Base-by-base conservation (phyloP, 2,797 vertebrate species). In the Pseudotriccus pelzelni region DNA sequence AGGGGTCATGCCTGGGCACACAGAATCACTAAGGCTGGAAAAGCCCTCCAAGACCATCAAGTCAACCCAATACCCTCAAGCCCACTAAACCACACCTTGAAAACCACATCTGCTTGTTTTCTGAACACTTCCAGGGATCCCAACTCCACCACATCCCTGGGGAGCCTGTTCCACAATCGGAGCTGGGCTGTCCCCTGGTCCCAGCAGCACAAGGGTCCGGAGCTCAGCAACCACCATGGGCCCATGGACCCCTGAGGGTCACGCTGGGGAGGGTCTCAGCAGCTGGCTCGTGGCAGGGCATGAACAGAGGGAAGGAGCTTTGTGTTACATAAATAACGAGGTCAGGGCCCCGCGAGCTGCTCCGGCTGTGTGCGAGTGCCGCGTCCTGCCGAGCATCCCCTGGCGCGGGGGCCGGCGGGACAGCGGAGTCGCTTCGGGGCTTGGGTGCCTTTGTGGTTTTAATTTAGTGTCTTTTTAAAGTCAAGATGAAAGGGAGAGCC, bases 391-490 rank as follows among this genome's bases (percentile, higher is more conserved):
- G 34, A 78, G 83, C 93, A 60, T 75, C 73, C 85, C 82, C 8
- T 18, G 10, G 74, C 5, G 2, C 6, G 7, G 93, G 77, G 89
- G 49, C 82, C 5, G 4, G 81, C 5, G 3, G 91, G 91, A 66
- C 84, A 34, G 85, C 53, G 4, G 59, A 30, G 62, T 50, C 1
- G 22, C 90, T 93, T 3, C 18, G 7, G 89, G 90, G 84, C 81
- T 78, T 32, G 86, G 62, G 88, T 62, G 70, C 58, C 37, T 81
- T 73, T 37, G 41, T 78, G 81, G 74, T 41, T 92, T 94, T 81
- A 75, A 90, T 90, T 82, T 76, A 86, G 55, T 25, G 81, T 47
- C 66, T 90, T 93, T 82, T 90, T 60, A 89, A 78, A 79, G 78
- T 39, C 22, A 9, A 89, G 87, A 86, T 66, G 87, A 76, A 94